Conservation (phyloP, 2,888 invertebrate species). For the Ichneumoninae sp. region DNA sequence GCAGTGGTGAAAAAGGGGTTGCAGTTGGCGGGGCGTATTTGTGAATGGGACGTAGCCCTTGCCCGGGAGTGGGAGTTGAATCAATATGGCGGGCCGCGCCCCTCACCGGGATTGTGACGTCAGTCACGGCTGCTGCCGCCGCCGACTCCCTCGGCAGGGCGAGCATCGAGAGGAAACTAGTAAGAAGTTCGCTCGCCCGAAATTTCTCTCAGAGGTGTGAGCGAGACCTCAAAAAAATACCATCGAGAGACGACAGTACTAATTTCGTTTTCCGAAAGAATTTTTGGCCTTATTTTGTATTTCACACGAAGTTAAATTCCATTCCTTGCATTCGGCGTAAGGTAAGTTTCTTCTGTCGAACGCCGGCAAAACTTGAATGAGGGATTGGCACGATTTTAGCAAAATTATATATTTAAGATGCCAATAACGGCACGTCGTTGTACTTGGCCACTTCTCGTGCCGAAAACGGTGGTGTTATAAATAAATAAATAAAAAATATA, state of each 20-base stretch:
- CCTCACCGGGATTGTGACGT: slow-evolving; percentile 77
- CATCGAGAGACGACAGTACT: not conserved
- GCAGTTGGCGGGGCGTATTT: slow-evolving; percentile 74
- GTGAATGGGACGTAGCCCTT: slow-evolving; percentile 77
- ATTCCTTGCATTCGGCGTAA: not conserved
- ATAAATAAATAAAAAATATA: not conserved
- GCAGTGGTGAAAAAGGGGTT: slow-evolving; percentile 71
- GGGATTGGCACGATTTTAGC: not conserved
- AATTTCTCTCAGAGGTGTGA: slow-evolving; percentile 22
- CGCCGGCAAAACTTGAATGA: not conserved
- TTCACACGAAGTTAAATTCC: not conserved
- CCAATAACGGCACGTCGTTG: not conserved
- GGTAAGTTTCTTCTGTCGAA: not conserved
- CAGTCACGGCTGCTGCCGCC: slow-evolving; percentile 58
- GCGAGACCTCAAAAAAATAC: not conserved
- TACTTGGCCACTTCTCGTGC: not conserved
- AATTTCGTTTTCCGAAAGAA: slow-evolving; percentile 34
- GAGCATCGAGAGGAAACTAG: slow-evolving; percentile 44
- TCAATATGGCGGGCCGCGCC: slow-evolving; percentile 80
- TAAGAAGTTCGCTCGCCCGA: slow-evolving; percentile 50
- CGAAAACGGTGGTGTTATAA: not conserved
- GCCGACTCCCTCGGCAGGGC: slow-evolving; percentile 29
- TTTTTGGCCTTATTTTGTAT: not conserved
- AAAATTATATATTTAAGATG: not conserved
- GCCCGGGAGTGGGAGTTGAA: slow-evolving; percentile 73